A percentile compares a stretch with the other conserved stretches of the same genome.
These are phyloP conservation scores for Cantharis nigra DNA, from an alignment of 2,888 invertebrate genomes.

Conservation along the genomic window DNA sequence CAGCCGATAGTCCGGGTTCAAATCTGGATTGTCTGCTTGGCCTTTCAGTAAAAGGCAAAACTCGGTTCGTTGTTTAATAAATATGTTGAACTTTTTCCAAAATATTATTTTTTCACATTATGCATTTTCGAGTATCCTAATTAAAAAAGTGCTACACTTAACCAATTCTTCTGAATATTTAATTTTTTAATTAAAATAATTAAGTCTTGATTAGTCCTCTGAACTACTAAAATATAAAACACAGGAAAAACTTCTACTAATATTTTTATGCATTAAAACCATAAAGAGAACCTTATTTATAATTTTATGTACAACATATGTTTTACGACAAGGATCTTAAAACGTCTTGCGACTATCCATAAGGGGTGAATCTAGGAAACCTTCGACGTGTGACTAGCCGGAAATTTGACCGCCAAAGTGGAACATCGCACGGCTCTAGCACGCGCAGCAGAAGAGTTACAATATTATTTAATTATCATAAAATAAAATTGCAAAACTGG, in stretches of 20 bases:
- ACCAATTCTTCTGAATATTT: no score
- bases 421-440: slow-evolving; percentile 13
- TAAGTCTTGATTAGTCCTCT: no score
- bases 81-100: no score
- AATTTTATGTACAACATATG: slow-evolving; percentile 1
- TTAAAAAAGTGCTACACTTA: no score
- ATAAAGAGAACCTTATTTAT: slow-evolving; percentile 10
- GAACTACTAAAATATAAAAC: not conserved
- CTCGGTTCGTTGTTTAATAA: no score
- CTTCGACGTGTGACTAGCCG: slow-evolving; percentile 15
- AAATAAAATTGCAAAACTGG: not conserved
- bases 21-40: no score
- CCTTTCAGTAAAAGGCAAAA: no score
- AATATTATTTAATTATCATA: not conserved
- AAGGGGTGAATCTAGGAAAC: slow-evolving; percentile 2
- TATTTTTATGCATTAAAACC: not conserved
- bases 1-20: no score
- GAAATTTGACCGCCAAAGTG: slow-evolving; percentile 19
- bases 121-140: no score
- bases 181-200: no score
- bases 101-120: no score
- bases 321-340: slow-evolving; percentile 10
- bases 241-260: not conserved
- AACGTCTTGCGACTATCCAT: not conserved
- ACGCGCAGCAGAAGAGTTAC: slow-evolving; percentile 4